Conservation (phyloP, 2,797 vertebrate genomes). For the Cryptoprocta ferox region DNA sequence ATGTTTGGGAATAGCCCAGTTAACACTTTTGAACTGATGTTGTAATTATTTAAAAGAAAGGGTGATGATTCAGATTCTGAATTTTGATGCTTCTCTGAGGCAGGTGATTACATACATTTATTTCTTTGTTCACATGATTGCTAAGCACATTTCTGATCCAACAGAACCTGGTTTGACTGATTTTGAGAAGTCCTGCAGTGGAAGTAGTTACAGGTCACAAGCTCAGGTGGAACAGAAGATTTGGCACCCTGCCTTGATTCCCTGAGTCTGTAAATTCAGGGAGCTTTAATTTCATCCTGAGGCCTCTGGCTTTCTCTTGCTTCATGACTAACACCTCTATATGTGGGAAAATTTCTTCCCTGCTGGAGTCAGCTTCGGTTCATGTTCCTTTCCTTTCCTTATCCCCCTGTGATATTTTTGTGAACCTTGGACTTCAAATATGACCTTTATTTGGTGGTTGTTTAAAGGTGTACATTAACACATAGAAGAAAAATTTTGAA, state of each 20-base stretch:
- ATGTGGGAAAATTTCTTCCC: not conserved
- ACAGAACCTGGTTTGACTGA: not conserved
- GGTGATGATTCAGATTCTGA: not conserved
- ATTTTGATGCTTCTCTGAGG: conserved; percentile 2
- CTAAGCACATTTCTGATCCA: conserved; percentile 11
- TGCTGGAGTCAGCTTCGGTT: not conserved
- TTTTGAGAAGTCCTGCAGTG: not conserved
- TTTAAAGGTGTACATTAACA: conserved; percentile 45
- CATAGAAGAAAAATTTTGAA: not conserved
- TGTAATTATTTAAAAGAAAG: not conserved
- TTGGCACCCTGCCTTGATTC: not conserved
- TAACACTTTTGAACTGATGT: conserved; percentile 20
- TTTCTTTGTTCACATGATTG: conserved; percentile 1
- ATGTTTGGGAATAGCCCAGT: not conserved
- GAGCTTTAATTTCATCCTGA: not conserved
- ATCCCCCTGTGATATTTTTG: not conserved
- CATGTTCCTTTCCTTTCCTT: not conserved
- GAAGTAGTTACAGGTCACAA: not conserved
- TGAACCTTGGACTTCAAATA: conserved; percentile 14
- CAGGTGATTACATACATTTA: conserved; percentile 20
- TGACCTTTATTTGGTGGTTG: not conserved
- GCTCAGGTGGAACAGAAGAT: not conserved
- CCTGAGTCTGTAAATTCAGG: not conserved
- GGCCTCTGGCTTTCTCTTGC: not conserved
- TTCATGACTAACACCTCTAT: not conserved